A percentile compares a stretch with the other conserved stretches of the same genome.
Evolutionary conservation across 2,797 vertebrate species (phyloP).

Genomic region (Balearica regulorum): DNA sequence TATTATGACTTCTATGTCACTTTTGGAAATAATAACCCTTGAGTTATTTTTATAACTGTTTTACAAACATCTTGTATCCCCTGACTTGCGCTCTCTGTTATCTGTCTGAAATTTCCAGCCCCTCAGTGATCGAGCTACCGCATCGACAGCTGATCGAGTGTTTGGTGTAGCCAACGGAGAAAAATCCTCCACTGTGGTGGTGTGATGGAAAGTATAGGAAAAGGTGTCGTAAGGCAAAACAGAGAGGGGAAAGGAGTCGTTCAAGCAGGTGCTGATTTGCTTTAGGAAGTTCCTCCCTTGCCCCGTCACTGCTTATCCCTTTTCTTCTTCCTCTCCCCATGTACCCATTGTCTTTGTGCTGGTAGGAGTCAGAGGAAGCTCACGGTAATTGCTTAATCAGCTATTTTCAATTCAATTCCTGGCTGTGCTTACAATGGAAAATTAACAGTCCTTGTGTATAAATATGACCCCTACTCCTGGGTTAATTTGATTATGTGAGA

Average conservation of each 20-base stretch:
- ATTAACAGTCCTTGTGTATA: slow-evolving; percentile 47
- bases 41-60: background rate
- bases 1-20: background rate
- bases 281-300: background rate
- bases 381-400: slow-evolving; percentile 44
- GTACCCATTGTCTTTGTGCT: background rate
- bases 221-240: background rate
- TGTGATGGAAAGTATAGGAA: background rate
- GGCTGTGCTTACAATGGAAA: slow-evolving; percentile 18
- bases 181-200: rapidly evolving
- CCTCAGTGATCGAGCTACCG: background rate
- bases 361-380: background rate
- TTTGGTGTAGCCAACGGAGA: background rate
- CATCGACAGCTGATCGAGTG: background rate
- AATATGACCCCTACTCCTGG: slow-evolving; percentile 50
- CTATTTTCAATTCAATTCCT: slow-evolving; percentile 53
- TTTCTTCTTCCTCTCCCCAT: background rate
- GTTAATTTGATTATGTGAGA: slow-evolving; percentile 57
- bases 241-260: background rate
- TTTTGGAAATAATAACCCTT: background rate
- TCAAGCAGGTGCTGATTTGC: background rate
- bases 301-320: background rate
- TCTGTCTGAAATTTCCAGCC: background rate
- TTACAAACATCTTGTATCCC: no score
- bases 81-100: background rate